Evolutionary conservation across 92 coral and sea anemone species (phyloP), one percentile per base, ranked within the genome.

Genomic region (Meandrina meandrites): DNA sequence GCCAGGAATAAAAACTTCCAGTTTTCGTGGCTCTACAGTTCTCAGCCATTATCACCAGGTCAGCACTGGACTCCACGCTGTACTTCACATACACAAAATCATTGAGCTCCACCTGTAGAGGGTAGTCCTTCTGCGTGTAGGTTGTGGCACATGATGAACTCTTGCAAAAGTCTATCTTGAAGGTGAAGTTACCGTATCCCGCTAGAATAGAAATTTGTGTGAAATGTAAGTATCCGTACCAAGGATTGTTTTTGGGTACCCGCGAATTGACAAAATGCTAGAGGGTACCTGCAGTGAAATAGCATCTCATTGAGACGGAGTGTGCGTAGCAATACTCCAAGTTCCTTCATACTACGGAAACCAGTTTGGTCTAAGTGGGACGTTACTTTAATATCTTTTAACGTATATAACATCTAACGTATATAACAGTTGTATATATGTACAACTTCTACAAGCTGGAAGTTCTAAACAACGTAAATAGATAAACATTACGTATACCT

Each of bases 31-130:
- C 92, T 36, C 40, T 70, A 34, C 92, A 89, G 62, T 74, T 89
- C 68, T 79, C 89, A 28, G 92, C 92, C 79, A 89, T 83, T n/a
- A 89, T 87, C 18, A 69, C 86, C 35, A 89, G 89, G 60, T 77
- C 81, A 57, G 80, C 80, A n/a, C 54, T 36, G 40, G 87, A 84
- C 56, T 74, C 88, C 76, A 85, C 88, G 11, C 77, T 77, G 82
- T 85, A 85, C 31, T 48, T 19, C 19, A 85, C 76, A 31, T 76
- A 85, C 24, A 85, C 2, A 32, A 47, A 76, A 27, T 85, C 82
- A 30, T 47, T 47, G 15, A 85, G 66, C 17, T n/a, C 32, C 21
- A 85, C 51, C 0, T 22, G 13, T 50, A 85, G 53, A 5, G 88
- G 88, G 88, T 85, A 85, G 19, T 81, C 85, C 57, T 67, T 32